Base-by-base conservation (phyloP, 2,113 vertebrate genomes). In the Antechinus stuartii region DNA sequence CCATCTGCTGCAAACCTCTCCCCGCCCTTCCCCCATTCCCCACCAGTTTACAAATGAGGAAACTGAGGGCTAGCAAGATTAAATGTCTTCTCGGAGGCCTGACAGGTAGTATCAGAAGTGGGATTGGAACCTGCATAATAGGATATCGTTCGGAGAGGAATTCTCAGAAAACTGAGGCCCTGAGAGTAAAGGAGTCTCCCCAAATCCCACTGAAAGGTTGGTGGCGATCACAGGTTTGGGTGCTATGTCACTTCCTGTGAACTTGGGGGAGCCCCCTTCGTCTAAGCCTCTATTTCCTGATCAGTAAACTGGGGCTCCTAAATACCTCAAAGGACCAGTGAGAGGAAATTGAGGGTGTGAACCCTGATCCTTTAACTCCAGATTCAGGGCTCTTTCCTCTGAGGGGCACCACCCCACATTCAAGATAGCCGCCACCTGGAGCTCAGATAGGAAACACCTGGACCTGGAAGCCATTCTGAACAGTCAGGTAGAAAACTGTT, bases 381-480 rank as follows among this genome's bases (percentile, higher is more conserved):
- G 61, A 14, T 35, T 19, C 61, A 84, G n/a, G 68, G 68, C n/a
- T 84, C 22, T 42, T 23, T 84, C 68, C 68, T 84, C n/a, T 14
- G 0, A 1, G 14, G 6, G n/a, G 68, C 68, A 84, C n/a, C 68
- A 42, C 68, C 61, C n/a, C 35, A 42, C 68, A 23, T 84, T 84
- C n/a, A 42, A 42, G 68, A 42, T 84, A 42, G 6, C 16, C 6
- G n/a, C n/a, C 68, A 61, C 52, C 30, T 56, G 90, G 19, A 89
- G 47, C 89, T 92, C 42, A 47, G 50, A n/a, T 35, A 47, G n/a
- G 27, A 96, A 42, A 95, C 95, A 91, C 90, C 54, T 95, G 47
- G 55, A n/a, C 90, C 84, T 93, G 50, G 35, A 90, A 96, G 92
- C 23, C 23, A 6, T 42, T 56, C 25, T 2, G n/a, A 84, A 89